Evolutionary conservation across 2,888 invertebrate genomes (phyloP).

Genomic region (Drosophila testacea): DNA sequence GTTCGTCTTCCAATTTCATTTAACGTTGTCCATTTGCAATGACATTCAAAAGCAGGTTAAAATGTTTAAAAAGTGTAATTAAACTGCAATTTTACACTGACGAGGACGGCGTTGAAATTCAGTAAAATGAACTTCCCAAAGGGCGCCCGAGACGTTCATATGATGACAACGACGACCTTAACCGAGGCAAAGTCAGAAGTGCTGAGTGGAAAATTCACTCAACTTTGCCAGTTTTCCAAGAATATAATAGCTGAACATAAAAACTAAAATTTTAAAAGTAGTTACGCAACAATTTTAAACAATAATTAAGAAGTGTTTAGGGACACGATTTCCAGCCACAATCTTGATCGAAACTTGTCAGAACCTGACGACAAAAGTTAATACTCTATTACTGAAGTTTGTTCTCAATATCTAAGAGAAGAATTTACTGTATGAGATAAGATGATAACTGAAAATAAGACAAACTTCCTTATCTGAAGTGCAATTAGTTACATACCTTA

Average conservation of each 20-base stretch:
- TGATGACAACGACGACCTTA: slow-evolving; percentile 46
- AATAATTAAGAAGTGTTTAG: slow-evolving; percentile 22
- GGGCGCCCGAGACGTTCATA: slow-evolving; percentile 23
- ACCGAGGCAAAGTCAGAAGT: slow-evolving; percentile 48
- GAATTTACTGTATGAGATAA: background rate
- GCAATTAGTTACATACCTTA: background rate
- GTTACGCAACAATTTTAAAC: background rate
- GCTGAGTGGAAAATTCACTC: slow-evolving; percentile 13
- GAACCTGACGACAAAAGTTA: background rate
- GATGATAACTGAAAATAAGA: background rate
- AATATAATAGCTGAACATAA: slow-evolving; percentile 23
- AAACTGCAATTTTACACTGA: slow-evolving; percentile 63
- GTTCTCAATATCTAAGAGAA: background rate
- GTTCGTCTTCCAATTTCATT: slow-evolving; percentile 48
- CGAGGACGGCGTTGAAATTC: slow-evolving; percentile 53
- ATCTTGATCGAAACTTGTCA: slow-evolving; percentile 12
- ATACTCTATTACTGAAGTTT: background rate
- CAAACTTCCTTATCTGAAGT: background rate
- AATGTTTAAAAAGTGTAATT: slow-evolving; percentile 64
- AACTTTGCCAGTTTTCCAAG: slow-evolving; percentile 29
- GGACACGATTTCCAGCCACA: slow-evolving; percentile 8
- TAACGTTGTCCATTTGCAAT: slow-evolving; percentile 50
- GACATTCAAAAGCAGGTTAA: slow-evolving; percentile 58
- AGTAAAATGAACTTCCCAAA: slow-evolving; percentile 45
- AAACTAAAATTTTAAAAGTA: slow-evolving; percentile 14